Evolutionary conservation across 2,113 vertebrate genomes (phyloP).

Genomic region (Probosciger aterrimus): DNA sequence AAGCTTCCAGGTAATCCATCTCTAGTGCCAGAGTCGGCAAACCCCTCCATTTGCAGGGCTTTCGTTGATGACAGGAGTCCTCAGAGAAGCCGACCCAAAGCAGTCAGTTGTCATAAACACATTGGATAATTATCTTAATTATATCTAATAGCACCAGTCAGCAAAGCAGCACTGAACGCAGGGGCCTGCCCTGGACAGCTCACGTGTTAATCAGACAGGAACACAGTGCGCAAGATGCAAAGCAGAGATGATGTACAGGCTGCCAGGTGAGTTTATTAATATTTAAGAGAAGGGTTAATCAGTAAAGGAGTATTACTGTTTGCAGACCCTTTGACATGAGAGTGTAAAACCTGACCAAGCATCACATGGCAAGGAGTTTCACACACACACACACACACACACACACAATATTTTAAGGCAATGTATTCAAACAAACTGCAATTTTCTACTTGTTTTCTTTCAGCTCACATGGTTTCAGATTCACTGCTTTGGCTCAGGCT

Average conservation of each 20-base stretch:
- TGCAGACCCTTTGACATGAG: background rate
- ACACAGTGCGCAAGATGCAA: background rate
- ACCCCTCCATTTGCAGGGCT: conserved; percentile 39
- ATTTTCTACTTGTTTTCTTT: background rate
- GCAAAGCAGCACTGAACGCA: background rate
- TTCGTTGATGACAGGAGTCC: conserved; percentile 37
- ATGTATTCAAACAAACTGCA: background rate
- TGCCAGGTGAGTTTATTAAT: conserved; percentile 39
- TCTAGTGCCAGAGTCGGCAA: background rate
- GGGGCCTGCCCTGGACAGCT: conserved; percentile 16
- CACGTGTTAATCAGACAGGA: conserved; percentile 17
- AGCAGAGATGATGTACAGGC: background rate
- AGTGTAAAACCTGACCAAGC: background rate
- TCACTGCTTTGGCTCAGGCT: background rate
- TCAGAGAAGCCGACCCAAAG: conserved; percentile 30
- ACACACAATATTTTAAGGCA: background rate
- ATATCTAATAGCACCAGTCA: conserved; percentile 58
- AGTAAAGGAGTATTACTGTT: background rate
- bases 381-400: too few species aligned
- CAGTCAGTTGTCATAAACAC: conserved; percentile 45
- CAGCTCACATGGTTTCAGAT: background rate
- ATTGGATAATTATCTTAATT: conserved; percentile 58
- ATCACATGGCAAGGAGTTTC: background rate
- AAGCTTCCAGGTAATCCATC: conserved; percentile 49
- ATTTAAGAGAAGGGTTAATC: background rate